Conservation (phyloP, 37 sponge, comb jelly and placozoan genomes). For the Aplysina aerophoba region DNA sequence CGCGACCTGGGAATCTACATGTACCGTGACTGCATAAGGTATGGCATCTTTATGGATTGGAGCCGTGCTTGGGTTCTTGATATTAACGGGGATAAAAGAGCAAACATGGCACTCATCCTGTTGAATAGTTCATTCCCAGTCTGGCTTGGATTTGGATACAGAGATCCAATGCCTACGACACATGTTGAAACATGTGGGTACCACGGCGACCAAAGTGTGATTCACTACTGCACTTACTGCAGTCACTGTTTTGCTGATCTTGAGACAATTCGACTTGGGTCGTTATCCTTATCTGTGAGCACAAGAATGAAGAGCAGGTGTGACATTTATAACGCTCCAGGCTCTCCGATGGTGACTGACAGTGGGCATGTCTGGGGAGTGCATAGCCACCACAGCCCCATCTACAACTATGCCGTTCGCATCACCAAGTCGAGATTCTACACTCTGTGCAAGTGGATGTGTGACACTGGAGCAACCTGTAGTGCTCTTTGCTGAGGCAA, state of each 20-base stretch:
- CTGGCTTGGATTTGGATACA: slow-evolving; percentile 8
- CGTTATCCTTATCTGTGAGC: too few species aligned
- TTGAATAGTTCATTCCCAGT: neutral
- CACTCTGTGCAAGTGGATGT: too few species aligned
- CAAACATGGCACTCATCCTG: slow-evolving; percentile 17
- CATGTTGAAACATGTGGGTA: slow-evolving; percentile 12
- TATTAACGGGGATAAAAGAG: neutral
- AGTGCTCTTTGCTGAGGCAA: too few species aligned
- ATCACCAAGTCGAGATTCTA: slow-evolving; percentile 1
- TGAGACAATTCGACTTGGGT: too few species aligned
- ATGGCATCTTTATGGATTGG: neutral
- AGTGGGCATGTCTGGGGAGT: slow-evolving; percentile 3
- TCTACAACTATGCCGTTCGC: neutral
- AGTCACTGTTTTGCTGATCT: neutral
- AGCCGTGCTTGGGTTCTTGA: neutral
- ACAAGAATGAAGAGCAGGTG: too few species aligned
- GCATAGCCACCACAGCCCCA: neutral
- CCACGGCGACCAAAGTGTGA: neutral
- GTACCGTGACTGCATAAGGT: neutral
- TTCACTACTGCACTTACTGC: neutral
- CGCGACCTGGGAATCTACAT: neutral
- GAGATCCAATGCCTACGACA: neutral
- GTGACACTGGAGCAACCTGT: too few species aligned
- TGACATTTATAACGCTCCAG: too few species aligned
- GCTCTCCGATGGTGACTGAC: neutral